A percentile compares a stretch with the other conserved stretches of the same genome.
Conservation (phyloP, 2,113 vertebrate species). For the Leptodactylus fuscus region DNA sequence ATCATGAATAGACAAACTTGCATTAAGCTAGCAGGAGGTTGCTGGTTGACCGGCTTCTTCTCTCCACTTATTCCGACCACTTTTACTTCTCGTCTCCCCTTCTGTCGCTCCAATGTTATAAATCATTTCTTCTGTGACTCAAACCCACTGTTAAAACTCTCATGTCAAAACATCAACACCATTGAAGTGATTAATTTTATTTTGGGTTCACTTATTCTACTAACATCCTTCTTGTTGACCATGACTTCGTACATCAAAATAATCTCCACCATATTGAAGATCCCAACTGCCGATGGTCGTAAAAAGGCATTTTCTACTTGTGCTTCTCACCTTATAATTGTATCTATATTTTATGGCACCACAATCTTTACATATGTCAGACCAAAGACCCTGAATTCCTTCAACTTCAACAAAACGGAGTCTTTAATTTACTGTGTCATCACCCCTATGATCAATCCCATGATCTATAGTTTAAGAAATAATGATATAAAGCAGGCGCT, state of each 20-base stretch:
- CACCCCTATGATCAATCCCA: slow-evolving; percentile 47
- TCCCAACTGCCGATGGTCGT: too few species aligned
- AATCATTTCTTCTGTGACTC: too few species aligned
- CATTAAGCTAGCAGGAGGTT: neutral
- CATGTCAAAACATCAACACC: slow-evolving; percentile 17
- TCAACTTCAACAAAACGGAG: slow-evolving; percentile 26
- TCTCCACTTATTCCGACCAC: neutral
- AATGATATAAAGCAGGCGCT: slow-evolving; percentile 26
- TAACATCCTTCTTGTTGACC: neutral
- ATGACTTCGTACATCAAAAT: too few species aligned
- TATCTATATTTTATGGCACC: too few species aligned
- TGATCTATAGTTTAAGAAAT: too few species aligned
- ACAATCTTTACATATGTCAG: too few species aligned
- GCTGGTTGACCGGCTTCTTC: neutral
- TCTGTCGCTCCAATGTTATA: slow-evolving; percentile 14
- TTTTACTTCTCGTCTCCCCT: slow-evolving; percentile 17
- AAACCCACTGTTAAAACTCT: slow-evolving; percentile 15
- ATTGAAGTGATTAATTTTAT: slow-evolving; percentile 33
- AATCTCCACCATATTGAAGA: too few species aligned
- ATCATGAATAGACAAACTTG: slow-evolving; percentile 32
- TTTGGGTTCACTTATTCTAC: neutral
- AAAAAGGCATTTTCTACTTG: too few species aligned
- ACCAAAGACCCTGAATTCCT: neutral
- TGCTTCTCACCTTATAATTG: too few species aligned
- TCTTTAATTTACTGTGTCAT: slow-evolving; percentile 42